Conservation (phyloP, 1,140 invertebrate genomes). For the Bombus picipes region DNA sequence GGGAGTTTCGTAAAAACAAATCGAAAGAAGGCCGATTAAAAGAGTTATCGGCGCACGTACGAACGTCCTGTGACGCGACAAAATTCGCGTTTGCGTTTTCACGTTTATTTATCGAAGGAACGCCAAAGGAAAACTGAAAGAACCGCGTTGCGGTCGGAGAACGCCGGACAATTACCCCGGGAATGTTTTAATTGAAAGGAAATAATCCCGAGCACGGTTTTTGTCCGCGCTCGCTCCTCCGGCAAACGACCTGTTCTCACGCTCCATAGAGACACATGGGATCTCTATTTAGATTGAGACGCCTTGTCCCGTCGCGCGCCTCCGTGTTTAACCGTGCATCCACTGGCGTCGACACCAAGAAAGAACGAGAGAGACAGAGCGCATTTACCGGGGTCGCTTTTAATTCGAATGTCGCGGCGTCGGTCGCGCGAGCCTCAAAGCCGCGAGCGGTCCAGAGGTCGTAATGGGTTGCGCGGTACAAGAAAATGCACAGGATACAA, state of each 20-base stretch:
- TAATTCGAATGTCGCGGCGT: constrained; percentile 12
- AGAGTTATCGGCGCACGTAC: not conserved
- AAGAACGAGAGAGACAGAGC: not conserved
- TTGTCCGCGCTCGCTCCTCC: not conserved
- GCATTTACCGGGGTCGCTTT: not conserved
- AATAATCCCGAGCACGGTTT: constrained; percentile 28
- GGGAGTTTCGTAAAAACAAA: constrained; percentile 14
- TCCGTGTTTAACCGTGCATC: constrained; percentile 6
- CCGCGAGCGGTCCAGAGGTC: not conserved
- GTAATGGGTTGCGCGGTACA: not conserved
- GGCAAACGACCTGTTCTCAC: constrained; percentile 22
- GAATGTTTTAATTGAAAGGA: constrained; percentile 32
- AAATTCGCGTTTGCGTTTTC: constrained; percentile 1
- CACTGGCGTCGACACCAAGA: constrained; percentile 4
- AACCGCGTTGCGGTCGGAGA: not conserved
- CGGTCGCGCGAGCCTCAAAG: not conserved
- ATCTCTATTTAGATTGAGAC: constrained; percentile 38
- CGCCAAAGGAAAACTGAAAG: not conserved
- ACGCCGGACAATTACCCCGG: constrained; percentile 23
- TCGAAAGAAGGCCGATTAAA: not conserved
- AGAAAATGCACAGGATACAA: not conserved
- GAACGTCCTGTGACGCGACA: not conserved
- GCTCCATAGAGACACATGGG: constrained; percentile 18
- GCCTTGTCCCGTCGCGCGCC: not conserved
- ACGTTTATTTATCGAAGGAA: not conserved